Evolutionary conservation across 2,113 vertebrate genomes (phyloP).

Genomic region (Ariopsis seemanni): DNA sequence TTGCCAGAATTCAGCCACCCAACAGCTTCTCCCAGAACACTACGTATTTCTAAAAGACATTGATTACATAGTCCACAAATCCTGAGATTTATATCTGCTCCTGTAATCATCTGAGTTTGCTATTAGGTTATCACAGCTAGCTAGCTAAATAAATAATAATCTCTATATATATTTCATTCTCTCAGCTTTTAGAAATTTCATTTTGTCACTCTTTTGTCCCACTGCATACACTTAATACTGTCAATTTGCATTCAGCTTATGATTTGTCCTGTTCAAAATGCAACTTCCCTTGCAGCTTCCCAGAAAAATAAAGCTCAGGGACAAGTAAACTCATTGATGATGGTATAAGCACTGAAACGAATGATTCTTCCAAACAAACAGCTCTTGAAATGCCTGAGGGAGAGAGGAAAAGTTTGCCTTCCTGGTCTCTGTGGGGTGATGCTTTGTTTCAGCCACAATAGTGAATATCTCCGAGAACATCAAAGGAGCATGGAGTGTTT

Average conservation of each 20-base stretch:
- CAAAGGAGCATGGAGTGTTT: slow-evolving; percentile 64
- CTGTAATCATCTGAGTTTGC: background rate
- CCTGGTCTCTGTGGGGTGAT: slow-evolving; percentile 59
- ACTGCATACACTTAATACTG: slow-evolving; percentile 15
- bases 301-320: slow-evolving; percentile 50
- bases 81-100: background rate
- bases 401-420: slow-evolving; percentile 63
- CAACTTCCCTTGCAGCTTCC: slow-evolving; percentile 22
- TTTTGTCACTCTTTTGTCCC: slow-evolving; percentile 33
- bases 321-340: slow-evolving; percentile 44
- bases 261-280: slow-evolving; percentile 41
- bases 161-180: slow-evolving; percentile 19
- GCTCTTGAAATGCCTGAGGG: slow-evolving; percentile 63
- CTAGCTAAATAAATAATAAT: background rate
- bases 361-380: slow-evolving; percentile 60
- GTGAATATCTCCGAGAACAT: slow-evolving; percentile 70
- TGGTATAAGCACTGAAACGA: slow-evolving; percentile 65
- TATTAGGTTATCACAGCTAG: background rate
- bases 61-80: slow-evolving; percentile 31
- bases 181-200: slow-evolving; percentile 13
- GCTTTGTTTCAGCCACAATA: slow-evolving; percentile 72
- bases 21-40: background rate
- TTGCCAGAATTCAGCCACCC: background rate
- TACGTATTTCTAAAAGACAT: background rate
- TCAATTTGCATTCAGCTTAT: slow-evolving; percentile 43